These are phyloP conservation scores for Trididemnum miniatum DNA, from an alignment of 23 tunicate species.

Conservation along the genomic window DNA sequence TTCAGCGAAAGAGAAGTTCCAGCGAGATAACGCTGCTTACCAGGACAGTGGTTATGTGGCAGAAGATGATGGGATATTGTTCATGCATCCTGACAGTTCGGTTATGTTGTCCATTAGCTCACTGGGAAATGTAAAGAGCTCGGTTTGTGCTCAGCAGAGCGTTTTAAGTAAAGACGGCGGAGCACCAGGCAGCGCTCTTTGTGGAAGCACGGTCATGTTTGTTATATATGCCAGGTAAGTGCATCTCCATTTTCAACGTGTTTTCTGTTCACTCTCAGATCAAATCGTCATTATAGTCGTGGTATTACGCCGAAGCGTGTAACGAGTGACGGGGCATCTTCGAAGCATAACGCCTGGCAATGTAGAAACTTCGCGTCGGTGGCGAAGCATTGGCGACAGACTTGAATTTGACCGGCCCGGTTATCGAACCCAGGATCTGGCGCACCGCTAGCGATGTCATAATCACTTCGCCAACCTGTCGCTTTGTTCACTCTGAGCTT, in stretches of 20 bases:
- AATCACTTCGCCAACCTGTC: no score
- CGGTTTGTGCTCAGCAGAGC: constrained; percentile 60
- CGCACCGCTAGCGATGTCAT: no score
- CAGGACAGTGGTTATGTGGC: constrained; percentile 23
- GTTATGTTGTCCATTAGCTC: constrained; percentile 7
- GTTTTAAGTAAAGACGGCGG: constrained; percentile 41
- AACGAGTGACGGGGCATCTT: no score
- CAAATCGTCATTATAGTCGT: no score
- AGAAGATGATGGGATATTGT: constrained; percentile 63
- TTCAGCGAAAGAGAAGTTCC: constrained; percentile 63
- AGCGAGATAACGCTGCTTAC: constrained; percentile 11
- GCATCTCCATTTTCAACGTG: no score
- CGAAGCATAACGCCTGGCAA: not conserved
- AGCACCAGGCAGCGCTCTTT: constrained; percentile 32
- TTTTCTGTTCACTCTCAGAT: no score
- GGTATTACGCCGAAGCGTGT: no score
- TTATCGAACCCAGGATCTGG: no score
- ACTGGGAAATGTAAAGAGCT: constrained; percentile 50
- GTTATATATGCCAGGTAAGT: constrained; percentile 52
- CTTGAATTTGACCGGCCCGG: no score
- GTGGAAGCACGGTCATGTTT: constrained; percentile 42
- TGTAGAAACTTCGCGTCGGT: not conserved
- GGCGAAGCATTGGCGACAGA: no score
- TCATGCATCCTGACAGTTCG: constrained; percentile 50
- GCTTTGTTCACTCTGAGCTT: not conserved